Evolutionary conservation across 2,113 vertebrate genomes (phyloP).

Genomic region (Tympanuchus pallidicinctus): DNA sequence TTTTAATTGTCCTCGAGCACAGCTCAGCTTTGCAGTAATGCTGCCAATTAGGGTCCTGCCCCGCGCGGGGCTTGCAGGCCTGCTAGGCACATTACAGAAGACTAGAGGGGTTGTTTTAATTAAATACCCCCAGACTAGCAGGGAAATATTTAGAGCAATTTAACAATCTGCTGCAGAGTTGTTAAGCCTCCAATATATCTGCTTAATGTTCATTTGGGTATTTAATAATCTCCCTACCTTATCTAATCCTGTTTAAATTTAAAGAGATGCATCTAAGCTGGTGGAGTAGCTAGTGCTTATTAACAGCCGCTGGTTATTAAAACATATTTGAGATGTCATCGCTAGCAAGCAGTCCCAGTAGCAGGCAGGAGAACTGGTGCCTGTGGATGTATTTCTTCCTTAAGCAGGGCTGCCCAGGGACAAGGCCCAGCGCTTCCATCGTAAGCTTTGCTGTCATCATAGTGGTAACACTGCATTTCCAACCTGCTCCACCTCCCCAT

Average conservation of each 20-base stretch:
- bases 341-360: slow-evolving; percentile 35
- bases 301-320: slow-evolving; percentile 77
- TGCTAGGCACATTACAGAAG: slow-evolving; percentile 63
- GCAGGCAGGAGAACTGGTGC: slow-evolving; percentile 36
- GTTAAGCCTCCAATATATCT: slow-evolving; percentile 78
- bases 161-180: slow-evolving; percentile 75
- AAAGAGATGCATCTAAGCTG: slow-evolving; percentile 78
- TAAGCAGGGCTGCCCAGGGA: slow-evolving; percentile 13
- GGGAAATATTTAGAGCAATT: slow-evolving; percentile 73
- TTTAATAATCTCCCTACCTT: slow-evolving; percentile 80
- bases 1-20: slow-evolving; percentile 52
- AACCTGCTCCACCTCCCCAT: background rate
- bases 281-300: slow-evolving; percentile 70
- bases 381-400: slow-evolving; percentile 38
- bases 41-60: slow-evolving; percentile 61
- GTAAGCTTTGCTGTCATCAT: background rate
- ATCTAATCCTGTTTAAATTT: slow-evolving; percentile 81
- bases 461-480: accelerated
- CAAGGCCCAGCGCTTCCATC: background rate
- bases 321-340: slow-evolving; percentile 74
- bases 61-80: background rate
- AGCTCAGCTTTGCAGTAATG: slow-evolving; percentile 7
- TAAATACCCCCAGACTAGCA: slow-evolving; percentile 72
- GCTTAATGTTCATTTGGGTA: slow-evolving; percentile 81
- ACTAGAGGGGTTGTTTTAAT: slow-evolving; percentile 73